Conservation (phyloP, 2,888 invertebrate genomes). For the Alloplasta piceator region DNA sequence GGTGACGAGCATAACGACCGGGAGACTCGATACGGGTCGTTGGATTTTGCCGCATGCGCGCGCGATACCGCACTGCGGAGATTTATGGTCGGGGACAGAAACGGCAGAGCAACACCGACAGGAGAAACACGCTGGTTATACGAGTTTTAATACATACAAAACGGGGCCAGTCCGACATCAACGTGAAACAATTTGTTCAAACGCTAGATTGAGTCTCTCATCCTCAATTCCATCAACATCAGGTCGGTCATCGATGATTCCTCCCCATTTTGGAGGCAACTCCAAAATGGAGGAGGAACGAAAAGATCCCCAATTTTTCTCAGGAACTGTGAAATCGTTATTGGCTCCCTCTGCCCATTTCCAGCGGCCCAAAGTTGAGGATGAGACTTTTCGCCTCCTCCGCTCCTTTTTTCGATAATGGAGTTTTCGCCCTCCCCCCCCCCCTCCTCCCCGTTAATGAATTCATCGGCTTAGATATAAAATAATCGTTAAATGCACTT, state of each 20-base stretch:
- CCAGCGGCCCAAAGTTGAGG: neutral
- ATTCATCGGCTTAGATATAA: slow-evolving; percentile 80
- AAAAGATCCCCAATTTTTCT: no score
- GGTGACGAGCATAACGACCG: slow-evolving; percentile 69
- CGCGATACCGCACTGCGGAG: slow-evolving; percentile 65
- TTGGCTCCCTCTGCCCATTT: no score
- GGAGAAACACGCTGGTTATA: slow-evolving; percentile 48
- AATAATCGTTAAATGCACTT: slow-evolving; percentile 82
- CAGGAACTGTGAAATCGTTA: no score
- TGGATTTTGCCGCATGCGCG: slow-evolving; percentile 66
- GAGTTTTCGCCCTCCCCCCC: slow-evolving; percentile 73
- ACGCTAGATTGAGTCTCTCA: slow-evolving; percentile 1
- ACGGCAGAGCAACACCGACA: slow-evolving; percentile 35
- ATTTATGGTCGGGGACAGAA: slow-evolving; percentile 64
- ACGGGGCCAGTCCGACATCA: neutral
- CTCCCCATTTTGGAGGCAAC: no score
- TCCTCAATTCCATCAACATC: slow-evolving; percentile 9
- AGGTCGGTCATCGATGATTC: neutral
- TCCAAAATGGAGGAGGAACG: no score
- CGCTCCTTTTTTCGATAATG: slow-evolving; percentile 72
- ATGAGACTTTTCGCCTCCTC: slow-evolving; percentile 44
- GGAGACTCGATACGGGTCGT: slow-evolving; percentile 67
- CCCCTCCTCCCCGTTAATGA: slow-evolving; percentile 71
- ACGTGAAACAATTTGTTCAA: slow-evolving; percentile 45
- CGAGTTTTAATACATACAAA: slow-evolving; percentile 57